Conservation (phyloP, 2,797 vertebrate genomes). For the Heteromormyrus szaboi region DNA sequence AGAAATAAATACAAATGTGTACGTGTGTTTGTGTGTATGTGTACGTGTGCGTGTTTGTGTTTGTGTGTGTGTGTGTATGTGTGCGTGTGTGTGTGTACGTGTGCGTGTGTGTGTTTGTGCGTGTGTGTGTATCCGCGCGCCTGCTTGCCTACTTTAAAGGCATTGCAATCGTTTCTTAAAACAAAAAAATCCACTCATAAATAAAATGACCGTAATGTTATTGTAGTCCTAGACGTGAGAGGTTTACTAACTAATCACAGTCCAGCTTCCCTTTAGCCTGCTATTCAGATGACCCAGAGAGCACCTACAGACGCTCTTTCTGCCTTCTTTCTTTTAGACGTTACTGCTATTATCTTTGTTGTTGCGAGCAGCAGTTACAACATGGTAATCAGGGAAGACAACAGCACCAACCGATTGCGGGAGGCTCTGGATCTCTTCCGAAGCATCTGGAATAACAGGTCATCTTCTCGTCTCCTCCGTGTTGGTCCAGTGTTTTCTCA, state of each 20-base stretch:
- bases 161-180: neutral
- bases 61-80: neutral
- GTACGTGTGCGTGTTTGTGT: neutral
- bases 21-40: neutral
- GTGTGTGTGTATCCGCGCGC: neutral
- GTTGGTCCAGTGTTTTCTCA: neutral
- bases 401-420: conserved; percentile 89
- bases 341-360: conserved; percentile 96
- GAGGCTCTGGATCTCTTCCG: conserved; percentile 95
- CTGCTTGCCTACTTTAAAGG: neutral
- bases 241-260: neutral
- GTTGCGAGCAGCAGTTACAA: conserved; percentile 98
- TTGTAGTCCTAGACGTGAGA: neutral
- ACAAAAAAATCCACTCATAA: neutral
- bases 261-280: neutral
- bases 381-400: conserved; percentile 98
- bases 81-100: too few species aligned
- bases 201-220: neutral
- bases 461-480: neutral
- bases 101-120: too few species aligned
- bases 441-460: conserved; percentile 99
- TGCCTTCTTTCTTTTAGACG: conserved; percentile 61
- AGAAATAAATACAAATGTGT: neutral
- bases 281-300: neutral
- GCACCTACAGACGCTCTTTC: neutral